These are phyloP conservation scores for Bellardia bayeri DNA, from an alignment of 2,888 invertebrate species.

Conservation along the genomic window DNA sequence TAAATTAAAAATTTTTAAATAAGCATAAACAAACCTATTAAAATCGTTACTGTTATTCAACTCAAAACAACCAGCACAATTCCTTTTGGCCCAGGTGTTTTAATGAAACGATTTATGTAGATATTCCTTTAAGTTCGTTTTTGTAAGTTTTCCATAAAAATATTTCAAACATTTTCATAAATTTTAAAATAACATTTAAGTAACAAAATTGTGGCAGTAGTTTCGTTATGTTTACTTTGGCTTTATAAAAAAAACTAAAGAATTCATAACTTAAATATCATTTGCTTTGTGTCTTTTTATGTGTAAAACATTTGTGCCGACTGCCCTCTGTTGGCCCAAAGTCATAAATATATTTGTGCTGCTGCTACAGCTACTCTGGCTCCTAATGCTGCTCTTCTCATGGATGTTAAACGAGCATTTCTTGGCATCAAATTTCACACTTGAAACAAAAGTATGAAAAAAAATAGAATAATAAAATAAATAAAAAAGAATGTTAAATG, in stretches of 20 bases:
- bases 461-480: conserved; percentile 44
- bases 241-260: conserved; percentile 35
- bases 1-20: background rate
- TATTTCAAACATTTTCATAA: conserved; percentile 32
- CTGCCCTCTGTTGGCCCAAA: conserved; percentile 71
- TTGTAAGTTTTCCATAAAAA: background rate
- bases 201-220: conserved; percentile 51
- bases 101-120: conserved; percentile 1
- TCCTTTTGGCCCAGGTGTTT: conserved; percentile 18
- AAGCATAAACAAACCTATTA: background rate
- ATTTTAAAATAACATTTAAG: conserved; percentile 59
- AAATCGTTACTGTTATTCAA: background rate
- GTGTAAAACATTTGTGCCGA: conserved; percentile 69
- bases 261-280: conserved; percentile 63
- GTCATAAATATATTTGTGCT: conserved; percentile 66
- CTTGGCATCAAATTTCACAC: conserved; percentile 70
- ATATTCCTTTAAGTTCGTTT: background rate
- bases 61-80: conserved; percentile 3
- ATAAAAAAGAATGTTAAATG: conserved; percentile 59
- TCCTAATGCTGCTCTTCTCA: conserved; percentile 23
- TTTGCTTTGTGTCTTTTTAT: conserved; percentile 66
- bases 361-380: background rate
- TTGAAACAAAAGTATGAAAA: conserved; percentile 52
- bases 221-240: conserved; percentile 37
- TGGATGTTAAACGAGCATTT: conserved; percentile 54